Evolutionary conservation across 2,797 vertebrate species (phyloP), one percentile per base, ranked within the genome.

Genomic region (Cetoscarus ocellatus): DNA sequence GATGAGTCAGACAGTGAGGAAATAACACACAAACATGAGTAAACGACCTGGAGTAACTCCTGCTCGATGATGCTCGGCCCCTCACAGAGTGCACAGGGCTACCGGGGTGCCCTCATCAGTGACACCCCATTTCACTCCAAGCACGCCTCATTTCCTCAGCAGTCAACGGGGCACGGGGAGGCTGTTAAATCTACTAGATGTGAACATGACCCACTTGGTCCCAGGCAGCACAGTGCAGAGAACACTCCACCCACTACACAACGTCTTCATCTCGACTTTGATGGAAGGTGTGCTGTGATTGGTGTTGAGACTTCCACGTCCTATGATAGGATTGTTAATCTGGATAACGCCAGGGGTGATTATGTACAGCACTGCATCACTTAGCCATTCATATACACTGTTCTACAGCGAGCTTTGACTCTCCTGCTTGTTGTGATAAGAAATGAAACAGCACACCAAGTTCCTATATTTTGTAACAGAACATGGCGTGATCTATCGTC

Each of bases 81-180:
- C 66, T 51, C 27, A 39, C 51, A 0, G 17, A 65, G 71, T 44
- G 48, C 18, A 39, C 5, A 3, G 66, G 71, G 71, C 70, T 86
- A 73, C 84, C 70, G 55, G 74, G 27, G 66, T 34, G 58, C 62
- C 67, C 75, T 83, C 75, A 87, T 88, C 82, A 85, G 85, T 74
- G 76, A 83, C 67, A 85, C 51, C 11, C 62, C 83, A 88, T 87
- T 92, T 86, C 86, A 86, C 84, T 61, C 38, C 13, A 51, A 81
- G 55, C 75, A 83, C 1, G 82, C 68, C 79, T 85, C 85, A 87
- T 86, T 87, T 80, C 70, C 58, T 64, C 68, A 47, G 47, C 80
- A 81, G 82, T 54, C 80, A 68, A 69, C 52, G 78, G 64, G 58
- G 60, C 56, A 54, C 69, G 18, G 43, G 51, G 73, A 75, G 65